Percentiles rank a stretch among this genome's conserved stretches.
These are phyloP conservation scores for Sarcophaga carnaria DNA, from an alignment of 2,888 invertebrate species.

Conservation along the genomic window DNA sequence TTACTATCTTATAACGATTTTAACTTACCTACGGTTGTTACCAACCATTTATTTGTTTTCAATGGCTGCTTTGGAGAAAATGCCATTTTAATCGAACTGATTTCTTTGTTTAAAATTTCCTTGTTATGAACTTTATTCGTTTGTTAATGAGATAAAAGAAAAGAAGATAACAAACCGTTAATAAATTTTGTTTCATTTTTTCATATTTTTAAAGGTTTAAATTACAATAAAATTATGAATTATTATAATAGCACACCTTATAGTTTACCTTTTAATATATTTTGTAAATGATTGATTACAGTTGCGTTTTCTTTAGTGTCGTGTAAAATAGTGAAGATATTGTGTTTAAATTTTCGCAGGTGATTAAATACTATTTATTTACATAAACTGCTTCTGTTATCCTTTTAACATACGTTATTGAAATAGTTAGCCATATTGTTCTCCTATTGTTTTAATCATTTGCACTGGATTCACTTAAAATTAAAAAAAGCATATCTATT, in stretches of 20 bases:
- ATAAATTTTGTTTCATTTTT: not conserved
- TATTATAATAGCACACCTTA: constrained; percentile 44
- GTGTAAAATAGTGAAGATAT: not conserved
- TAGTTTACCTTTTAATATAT: not conserved
- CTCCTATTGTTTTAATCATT: not conserved
- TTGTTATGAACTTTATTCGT: constrained; percentile 20
- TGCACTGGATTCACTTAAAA: constrained; percentile 32
- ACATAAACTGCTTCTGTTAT: not conserved
- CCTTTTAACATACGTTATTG: not conserved
- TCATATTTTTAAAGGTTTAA: too few relatives aligned
- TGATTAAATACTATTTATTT: not conserved
- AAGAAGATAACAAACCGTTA: constrained; percentile 47
- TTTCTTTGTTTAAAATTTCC: not conserved
- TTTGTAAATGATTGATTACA: not conserved
- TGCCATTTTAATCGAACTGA: constrained; percentile 61
- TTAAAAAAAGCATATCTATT: constrained; percentile 32
- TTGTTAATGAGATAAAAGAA: constrained; percentile 33
- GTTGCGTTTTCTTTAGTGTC: not conserved
- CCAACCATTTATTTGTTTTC: constrained; percentile 74
- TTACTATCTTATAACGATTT: not conserved
- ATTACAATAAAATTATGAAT: too few relatives aligned
- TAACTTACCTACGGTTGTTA: constrained; percentile 78
- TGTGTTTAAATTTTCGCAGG: not conserved
- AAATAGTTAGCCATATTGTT: constrained; percentile 15
- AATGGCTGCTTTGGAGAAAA: constrained; percentile 55